Evolutionary conservation across 1,140 invertebrate species (phyloP), one percentile per base, ranked within the genome.

Genomic region (Drosophila rufa): DNA sequence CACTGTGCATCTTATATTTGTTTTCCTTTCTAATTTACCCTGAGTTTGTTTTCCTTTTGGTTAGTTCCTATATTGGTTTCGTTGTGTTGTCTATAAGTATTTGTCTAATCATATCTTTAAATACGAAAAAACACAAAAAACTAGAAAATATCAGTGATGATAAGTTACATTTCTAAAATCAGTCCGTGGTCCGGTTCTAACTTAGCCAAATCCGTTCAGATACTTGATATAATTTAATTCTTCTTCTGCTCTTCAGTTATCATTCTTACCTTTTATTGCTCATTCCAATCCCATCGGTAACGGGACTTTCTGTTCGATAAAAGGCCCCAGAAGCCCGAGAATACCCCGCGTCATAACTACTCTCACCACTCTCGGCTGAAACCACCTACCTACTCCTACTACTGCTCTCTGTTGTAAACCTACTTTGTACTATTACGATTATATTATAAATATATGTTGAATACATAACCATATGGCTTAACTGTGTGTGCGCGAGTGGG

Each of bases 361-460:
- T 83, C 59, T 83, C 66, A 87, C 80, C 68, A 90, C 73, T 82
- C 69, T 81, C 69, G 81, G 50, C 65, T 48, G 30, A 69, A 42
- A 73, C 69, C 73, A 79, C 76, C 47, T 74, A 77, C 59, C 59
- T 62, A 78, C 66, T 65, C 51, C 79, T 57, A 77, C 66, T 79
- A 71, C 55, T 53, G 48, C 53, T 58, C 53, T 71, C 75, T 65
- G 38, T 19, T 66, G 56, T 79, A 56, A 43, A 48, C 55, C 64
- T 56, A 45, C 64, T 67, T 64, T 69, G 40, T 71, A 71, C 19
- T 51, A 61, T 62, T 61, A 61, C 51, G 43, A 55, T 14, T 70
- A 42, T 42, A 68, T 57, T 48, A 33, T 36, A 57, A n/a, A 30
- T 50, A 51, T 73, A 38, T 25, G 22, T 43, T 15, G 12, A 40